Evolutionary conservation across 1,140 invertebrate species (phyloP).

Genomic region (Laupala kohalensis): DNA sequence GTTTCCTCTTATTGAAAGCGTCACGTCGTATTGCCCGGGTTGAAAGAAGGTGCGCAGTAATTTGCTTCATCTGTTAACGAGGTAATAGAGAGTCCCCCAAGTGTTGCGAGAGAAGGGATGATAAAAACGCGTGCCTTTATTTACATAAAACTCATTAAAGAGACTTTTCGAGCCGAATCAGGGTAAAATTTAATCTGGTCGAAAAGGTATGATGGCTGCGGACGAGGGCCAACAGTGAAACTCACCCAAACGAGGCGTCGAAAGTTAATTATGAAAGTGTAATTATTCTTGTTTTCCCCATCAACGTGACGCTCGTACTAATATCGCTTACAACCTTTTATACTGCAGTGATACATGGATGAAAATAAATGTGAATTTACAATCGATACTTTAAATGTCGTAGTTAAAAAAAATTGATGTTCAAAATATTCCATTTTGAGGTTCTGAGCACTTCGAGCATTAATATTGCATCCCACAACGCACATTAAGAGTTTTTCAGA

Average conservation of each 20-base stretch:
- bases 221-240: not conserved
- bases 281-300: not conserved
- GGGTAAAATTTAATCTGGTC: not conserved
- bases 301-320: not conserved
- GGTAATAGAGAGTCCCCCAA: not conserved
- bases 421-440: too few relatives aligned
- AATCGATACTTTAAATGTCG: too few relatives aligned
- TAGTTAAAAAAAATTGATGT: too few relatives aligned
- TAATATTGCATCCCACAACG: too few relatives aligned
- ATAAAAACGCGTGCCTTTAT: not conserved
- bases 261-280: not conserved
- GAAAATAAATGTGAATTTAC: too few relatives aligned
- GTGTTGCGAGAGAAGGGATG: not conserved
- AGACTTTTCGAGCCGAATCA: not conserved
- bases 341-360: not conserved
- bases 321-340: not conserved
- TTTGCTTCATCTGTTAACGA: not conserved
- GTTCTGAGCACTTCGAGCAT: too few relatives aligned
- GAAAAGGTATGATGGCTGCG: not conserved
- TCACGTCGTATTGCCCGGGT: not conserved
- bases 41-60: not conserved
- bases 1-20: not conserved
- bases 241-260: not conserved
- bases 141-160: not conserved
- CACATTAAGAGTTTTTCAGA: too few relatives aligned